Percentiles rank a stretch among this genome's conserved stretches.
Conservation (phyloP, 2,113 vertebrate species). For the Chamaetylas fuelleborni region DNA sequence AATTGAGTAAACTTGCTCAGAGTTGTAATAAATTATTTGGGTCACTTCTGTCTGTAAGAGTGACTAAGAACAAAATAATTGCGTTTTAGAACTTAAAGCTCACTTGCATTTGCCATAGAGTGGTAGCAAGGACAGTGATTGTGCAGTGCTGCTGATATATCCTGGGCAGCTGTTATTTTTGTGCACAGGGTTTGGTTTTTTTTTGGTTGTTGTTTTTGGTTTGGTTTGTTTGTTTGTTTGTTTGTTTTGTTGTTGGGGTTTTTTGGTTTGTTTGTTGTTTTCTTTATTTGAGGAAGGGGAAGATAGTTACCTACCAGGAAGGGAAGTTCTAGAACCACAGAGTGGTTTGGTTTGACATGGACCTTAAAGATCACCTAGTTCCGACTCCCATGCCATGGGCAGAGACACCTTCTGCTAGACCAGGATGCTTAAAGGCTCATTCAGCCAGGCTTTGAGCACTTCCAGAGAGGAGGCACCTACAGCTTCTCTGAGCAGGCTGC, state of each 20-base stretch:
- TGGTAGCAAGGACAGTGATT: not conserved
- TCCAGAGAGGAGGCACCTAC: not conserved
- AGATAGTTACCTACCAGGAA: not conserved
- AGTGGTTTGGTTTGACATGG: not conserved
- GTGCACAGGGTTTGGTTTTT: not conserved
- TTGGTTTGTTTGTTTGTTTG: too few species aligned
- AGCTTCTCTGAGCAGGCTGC: not conserved
- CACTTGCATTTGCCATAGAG: not conserved
- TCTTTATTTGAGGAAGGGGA: fast-evolving
- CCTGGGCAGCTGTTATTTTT: not conserved
- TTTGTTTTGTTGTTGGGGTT: too few species aligned
- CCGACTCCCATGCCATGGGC: fast-evolving
- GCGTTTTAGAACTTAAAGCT: not conserved
- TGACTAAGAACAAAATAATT: not conserved
- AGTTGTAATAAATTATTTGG: not conserved
- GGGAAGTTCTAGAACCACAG: not conserved
- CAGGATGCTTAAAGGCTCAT: not conserved
- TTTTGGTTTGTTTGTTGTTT: not conserved
- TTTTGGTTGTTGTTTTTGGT: too few species aligned
- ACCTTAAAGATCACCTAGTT: not conserved
- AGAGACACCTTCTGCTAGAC: not conserved
- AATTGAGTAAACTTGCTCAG: not conserved
- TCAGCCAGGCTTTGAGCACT: not conserved
- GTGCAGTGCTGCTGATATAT: not conserved
- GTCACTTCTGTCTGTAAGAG: not conserved